Percentiles rank a stretch among this genome's conserved stretches.
phyloP scores from a whole-genome alignment of 2,888 invertebrate species.

The Hypsopygia costalis region DNA sequence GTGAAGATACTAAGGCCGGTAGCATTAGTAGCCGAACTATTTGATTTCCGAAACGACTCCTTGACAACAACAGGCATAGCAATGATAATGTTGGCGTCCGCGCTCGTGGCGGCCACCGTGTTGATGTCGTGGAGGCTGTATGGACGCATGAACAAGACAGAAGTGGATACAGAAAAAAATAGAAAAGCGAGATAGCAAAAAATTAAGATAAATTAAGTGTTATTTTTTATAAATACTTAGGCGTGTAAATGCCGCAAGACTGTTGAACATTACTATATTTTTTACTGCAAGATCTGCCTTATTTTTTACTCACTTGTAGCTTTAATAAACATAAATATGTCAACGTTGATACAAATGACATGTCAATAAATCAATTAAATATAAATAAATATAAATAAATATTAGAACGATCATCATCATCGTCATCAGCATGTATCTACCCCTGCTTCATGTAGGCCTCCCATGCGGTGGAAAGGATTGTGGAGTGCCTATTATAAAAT shows the following conservation, averaged over 20 bases:
- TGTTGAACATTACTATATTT: constrained; percentile 4
- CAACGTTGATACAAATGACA: too few relatives aligned
- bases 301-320: constrained; percentile 2
- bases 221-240: not conserved
- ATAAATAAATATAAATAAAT: too few relatives aligned
- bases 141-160: constrained; percentile 31
- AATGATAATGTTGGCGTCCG: constrained; percentile 52
- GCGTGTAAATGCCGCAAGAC: not conserved
- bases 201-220: constrained; percentile 16
- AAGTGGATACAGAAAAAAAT: constrained; percentile 46
- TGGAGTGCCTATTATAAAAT: too few relatives aligned
- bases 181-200: constrained; percentile 57
- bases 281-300: not conserved
- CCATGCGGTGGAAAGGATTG: too few relatives aligned
- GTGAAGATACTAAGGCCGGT: constrained; percentile 71
- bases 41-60: constrained; percentile 28
- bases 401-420: too few relatives aligned
- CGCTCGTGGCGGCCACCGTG: constrained; percentile 47
- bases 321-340: not conserved
- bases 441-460: too few relatives aligned
- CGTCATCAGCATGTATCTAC: too few relatives aligned
- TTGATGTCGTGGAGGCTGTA: constrained; percentile 60
- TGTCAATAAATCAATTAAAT: too few relatives aligned
- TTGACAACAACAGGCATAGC: constrained; percentile 50
- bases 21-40: constrained; percentile 48